Conservation (phyloP, 2,797 vertebrate genomes). For the Apogon talboti region DNA sequence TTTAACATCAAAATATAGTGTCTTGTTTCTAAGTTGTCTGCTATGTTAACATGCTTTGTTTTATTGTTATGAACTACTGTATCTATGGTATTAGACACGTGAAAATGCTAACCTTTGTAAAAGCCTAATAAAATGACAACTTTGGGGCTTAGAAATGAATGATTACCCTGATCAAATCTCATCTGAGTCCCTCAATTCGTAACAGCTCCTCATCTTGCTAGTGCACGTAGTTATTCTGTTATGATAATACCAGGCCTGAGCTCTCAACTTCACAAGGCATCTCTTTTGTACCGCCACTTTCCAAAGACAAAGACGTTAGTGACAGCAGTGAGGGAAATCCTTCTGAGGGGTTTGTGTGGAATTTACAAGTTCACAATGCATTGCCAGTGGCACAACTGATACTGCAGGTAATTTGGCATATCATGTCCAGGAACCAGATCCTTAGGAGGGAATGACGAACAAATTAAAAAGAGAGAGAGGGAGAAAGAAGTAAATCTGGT, state of each 20-base stretch:
- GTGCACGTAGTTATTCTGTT: constrained; percentile 70
- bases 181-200: constrained; percentile 68
- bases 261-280: constrained; percentile 75
- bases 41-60: constrained; percentile 51
- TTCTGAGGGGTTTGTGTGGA: constrained; percentile 75
- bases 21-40: constrained; percentile 36
- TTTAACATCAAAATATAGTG: constrained; percentile 44
- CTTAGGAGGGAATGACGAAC: constrained; percentile 80
- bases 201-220: constrained; percentile 82
- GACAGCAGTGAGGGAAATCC: constrained; percentile 78
- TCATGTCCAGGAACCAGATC: constrained; percentile 87
- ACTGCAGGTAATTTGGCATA: constrained; percentile 86
- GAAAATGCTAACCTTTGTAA: constrained; percentile 55
- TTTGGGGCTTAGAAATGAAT: constrained; percentile 65
- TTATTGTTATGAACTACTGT: constrained; percentile 40
- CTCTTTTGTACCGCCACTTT: constrained; percentile 64
- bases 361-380: constrained; percentile 83
- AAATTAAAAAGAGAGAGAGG: constrained; percentile 77
- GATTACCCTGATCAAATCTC: constrained; percentile 78
- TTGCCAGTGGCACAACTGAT: constrained; percentile 82
- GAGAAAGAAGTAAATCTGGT: constrained; percentile 80
- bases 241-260: constrained; percentile 78
- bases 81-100: constrained; percentile 24
- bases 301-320: constrained; percentile 83
- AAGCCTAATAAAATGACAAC: constrained; percentile 64